Evolutionary conservation across 2,113 vertebrate genomes (phyloP).

Genomic region (Talpa occidentalis): DNA sequence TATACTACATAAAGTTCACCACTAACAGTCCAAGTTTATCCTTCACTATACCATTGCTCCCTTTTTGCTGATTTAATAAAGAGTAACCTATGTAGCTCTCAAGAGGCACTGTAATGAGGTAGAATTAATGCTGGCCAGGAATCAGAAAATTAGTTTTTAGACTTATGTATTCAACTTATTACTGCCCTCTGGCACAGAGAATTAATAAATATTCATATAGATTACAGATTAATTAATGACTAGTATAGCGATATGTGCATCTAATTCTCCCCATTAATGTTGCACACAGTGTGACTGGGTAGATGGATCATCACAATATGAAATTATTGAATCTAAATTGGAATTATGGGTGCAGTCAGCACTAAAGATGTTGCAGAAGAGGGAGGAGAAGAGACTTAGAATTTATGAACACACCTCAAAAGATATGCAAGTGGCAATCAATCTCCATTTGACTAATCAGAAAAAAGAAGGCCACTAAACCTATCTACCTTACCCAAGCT

Average conservation of each 20-base stretch:
- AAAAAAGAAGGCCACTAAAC: not conserved
- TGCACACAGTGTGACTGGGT: accelerated
- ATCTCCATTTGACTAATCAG: not conserved
- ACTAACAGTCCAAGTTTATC: no score
- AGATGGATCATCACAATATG: not conserved
- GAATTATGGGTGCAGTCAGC: not conserved
- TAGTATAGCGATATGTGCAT: not conserved
- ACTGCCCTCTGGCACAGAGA: not conserved
- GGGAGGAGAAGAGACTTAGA: not conserved
- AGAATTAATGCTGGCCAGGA: not conserved
- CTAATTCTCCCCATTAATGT: not conserved
- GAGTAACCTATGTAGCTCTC: not conserved
- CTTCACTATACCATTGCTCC: no score
- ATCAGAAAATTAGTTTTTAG: not conserved
- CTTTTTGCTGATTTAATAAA: not conserved
- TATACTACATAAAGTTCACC: no score
- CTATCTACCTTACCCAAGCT: not conserved
- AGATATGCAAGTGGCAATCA: not conserved
- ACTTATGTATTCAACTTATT: not conserved
- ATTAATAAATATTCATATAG: not conserved
- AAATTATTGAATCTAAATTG: not conserved
- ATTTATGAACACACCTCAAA: not conserved
- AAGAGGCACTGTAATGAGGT: not conserved
- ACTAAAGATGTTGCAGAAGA: not conserved
- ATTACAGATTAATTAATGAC: not conserved